These are phyloP conservation scores for Numenius arquata DNA, from an alignment of 2,113 vertebrate species.

Conservation along the genomic window DNA sequence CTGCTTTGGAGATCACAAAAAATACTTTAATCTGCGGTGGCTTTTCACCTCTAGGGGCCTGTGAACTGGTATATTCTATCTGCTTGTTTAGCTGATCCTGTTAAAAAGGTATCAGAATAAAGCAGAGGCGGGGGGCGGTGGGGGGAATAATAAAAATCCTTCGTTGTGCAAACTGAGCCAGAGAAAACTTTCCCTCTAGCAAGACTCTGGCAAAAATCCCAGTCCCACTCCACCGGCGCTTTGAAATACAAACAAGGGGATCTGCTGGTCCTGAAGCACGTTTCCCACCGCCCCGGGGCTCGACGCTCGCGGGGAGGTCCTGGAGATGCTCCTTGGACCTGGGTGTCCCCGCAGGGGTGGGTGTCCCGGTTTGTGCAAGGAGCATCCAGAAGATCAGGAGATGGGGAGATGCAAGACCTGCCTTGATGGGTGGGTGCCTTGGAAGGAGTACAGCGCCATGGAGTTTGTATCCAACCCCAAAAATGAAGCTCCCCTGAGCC, in stretches of 20 bases:
- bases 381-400: background rate
- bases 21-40: constrained; percentile 12
- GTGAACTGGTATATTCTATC: background rate
- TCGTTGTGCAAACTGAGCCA: constrained; percentile 4
- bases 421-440: background rate
- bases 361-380: background rate
- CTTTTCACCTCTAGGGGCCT: constrained; percentile 37
- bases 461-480: rapidly evolving
- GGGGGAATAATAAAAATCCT: background rate
- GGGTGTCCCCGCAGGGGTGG: background rate
- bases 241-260: constrained; percentile 35
- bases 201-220: constrained; percentile 57
- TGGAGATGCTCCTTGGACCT: background rate
- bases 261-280: background rate
- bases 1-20: constrained; percentile 32
- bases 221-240: background rate
- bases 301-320: background rate
- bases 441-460: rapidly evolving
- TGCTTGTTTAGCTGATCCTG: constrained; percentile 58
- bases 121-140: no score
- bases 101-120: constrained; percentile 57
- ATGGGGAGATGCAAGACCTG: background rate
- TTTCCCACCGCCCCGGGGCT: background rate
- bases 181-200: constrained; percentile 63
- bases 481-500: background rate